phyloP scores from a whole-genome alignment of 2,888 invertebrate genomes.

The Amiota communis region DNA sequence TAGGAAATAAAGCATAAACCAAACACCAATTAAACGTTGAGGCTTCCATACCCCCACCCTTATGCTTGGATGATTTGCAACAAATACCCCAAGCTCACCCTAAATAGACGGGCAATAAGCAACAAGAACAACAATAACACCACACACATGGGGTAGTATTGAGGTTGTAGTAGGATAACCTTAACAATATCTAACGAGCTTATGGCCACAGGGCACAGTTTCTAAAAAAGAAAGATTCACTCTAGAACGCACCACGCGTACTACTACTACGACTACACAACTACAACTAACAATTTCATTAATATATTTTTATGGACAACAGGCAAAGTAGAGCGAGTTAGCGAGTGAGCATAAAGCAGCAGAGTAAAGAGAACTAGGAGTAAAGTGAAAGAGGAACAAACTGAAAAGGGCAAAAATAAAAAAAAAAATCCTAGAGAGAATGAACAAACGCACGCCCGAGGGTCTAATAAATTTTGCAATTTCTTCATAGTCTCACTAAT shows the following conservation, averaged over 20 bases:
- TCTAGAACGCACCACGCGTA: background rate
- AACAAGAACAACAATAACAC: background rate
- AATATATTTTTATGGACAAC: constrained; percentile 7
- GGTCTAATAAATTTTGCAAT: constrained; percentile 69
- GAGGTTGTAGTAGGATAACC: background rate
- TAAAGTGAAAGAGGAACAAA: too few relatives aligned
- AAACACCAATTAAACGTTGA: too few relatives aligned
- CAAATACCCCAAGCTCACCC: too few relatives aligned
- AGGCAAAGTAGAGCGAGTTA: background rate
- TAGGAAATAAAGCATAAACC: too few relatives aligned
- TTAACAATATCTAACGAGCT: constrained; percentile 12
- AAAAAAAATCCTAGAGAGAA: background rate
- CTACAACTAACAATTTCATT: constrained; percentile 10
- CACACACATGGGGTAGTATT: background rate
- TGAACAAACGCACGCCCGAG: constrained; percentile 45
- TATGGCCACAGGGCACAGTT: background rate
- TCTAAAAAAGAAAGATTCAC: background rate
- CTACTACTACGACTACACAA: too few relatives aligned
- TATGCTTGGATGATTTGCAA: too few relatives aligned
- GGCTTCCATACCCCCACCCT: too few relatives aligned
- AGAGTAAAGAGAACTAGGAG: too few relatives aligned
- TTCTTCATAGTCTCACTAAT: constrained; percentile 64
- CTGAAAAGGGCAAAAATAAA: background rate
- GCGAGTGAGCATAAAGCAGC: too few relatives aligned
- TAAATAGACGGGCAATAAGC: background rate